Evolutionary conservation across 1,140 invertebrate species (phyloP), one percentile per base, ranked within the genome.

Genomic region (Zaprionus ornatus): DNA sequence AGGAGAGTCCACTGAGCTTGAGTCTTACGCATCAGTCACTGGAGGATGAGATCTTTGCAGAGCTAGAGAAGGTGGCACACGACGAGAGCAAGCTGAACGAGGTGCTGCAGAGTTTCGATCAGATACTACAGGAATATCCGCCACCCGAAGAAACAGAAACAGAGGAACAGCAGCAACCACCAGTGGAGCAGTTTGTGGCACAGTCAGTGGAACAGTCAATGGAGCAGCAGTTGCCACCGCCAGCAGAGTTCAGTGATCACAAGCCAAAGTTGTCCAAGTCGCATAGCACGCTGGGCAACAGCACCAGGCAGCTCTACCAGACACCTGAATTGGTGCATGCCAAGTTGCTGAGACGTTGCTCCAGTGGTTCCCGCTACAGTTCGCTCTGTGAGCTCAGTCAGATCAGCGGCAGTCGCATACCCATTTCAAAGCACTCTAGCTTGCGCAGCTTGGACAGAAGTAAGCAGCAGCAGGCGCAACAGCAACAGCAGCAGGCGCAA

Each of bases 91-190:
- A 95, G 87, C 90, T 95, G 42, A 93, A 94, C 74, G 94, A 93
- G 55, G 95, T 94, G 27, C 93, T 95, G 63, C 93, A 95, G 82
- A 95, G 94, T 54, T 95, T 95, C 71, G 95, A 95, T 84, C 95
- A 94, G 91, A 95, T 95, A 67, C 74, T 92, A 15, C 79, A 60
- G 25, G 91, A 92, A 32, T 92, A 95, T 61, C 93, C 84, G 10
- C 52, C 74, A 93, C 23, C 55, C 29, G 74, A 71, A 21, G 45
- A 66, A 21, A 1, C 10, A 4, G 25, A 48, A 4, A 23, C 15
- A 4, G 62, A 42, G 37, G 3, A 42, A 94, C 29, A 17, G 27
- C 21, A 40, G 37, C 66, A n/a, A 10, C 17, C 23, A n/a, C 1
- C 66, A 3, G 45, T 40, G 40, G 15, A 37, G 35, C 37, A 17